Base-by-base conservation (phyloP, 2,113 vertebrate genomes). In the Perca flavescens region DNA sequence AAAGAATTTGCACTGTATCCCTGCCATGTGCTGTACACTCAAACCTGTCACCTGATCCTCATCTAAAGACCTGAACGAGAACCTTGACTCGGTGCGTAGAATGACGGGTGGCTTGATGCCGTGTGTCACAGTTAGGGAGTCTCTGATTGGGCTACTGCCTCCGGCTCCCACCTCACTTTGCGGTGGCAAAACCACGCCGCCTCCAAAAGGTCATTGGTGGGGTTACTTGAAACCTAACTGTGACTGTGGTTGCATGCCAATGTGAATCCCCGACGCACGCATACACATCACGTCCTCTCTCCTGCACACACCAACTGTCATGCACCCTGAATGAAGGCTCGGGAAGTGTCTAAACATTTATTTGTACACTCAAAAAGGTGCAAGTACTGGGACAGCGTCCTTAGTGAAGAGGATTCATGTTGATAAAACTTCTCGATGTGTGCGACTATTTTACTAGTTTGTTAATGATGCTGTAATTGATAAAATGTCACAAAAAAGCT, bases 321-420 rank as follows among this genome's bases (percentile, higher is more conserved):
- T 69, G 82, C 89, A 91, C 90, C 80, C 86, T 87, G 80, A 77
- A 94, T 83, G 85, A 89, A 95, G 86, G 81, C 67, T 75, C 5
- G 54, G 66, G 85, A 90, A 77, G 74, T 25, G 43, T 75, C 71
- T 74, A 61, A 89, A 85, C 71, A 43, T 88, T 86, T 74, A 76
- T 79, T 85, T 73, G 34, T 31, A n/a, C 74, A 52, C 60, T 80
- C 60, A 3, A 66, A 28, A 31, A 82, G 15, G 74, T 86, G 79
- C 5, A 91, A 85, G 71, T 82, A 85, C 68, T 86, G 88, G 87
- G 88, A 82, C 88, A 89, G 82, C 58, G 5, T 50, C 49, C 83
- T 79, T 6, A 61, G 19, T 15, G 49, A 46, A 8, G 16, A 79
- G 3, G 19, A 58, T 46, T 58, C 17, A 53, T 5, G 47, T 7